Conservation (phyloP, 2,113 vertebrate species). For the Thermophis baileyi region DNA sequence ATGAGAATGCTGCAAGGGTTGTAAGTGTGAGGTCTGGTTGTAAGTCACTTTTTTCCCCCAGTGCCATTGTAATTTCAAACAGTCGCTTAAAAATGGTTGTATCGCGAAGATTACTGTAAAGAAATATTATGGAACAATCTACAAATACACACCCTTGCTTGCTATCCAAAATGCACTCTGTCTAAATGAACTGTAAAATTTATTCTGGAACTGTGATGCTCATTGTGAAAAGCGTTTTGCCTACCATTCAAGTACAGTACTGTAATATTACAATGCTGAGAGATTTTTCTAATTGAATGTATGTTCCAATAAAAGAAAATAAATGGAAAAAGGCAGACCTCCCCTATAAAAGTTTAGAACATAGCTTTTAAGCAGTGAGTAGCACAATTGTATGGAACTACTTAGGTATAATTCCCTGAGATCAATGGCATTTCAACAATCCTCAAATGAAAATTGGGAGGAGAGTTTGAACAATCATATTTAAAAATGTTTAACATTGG, state of each 20-base stretch:
- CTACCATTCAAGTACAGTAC: not conserved
- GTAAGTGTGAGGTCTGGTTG: not conserved
- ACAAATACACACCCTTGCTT: not conserved
- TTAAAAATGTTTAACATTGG: not conserved
- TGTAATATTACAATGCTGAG: not conserved
- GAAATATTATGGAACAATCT: not conserved
- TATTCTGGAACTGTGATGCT: constrained; percentile 11
- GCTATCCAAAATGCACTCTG: not conserved
- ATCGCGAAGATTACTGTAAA: not conserved
- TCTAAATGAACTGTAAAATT: not conserved
- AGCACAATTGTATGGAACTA: not conserved
- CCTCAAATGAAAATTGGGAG: not conserved
- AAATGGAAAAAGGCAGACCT: not conserved
- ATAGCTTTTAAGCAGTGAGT: not conserved
- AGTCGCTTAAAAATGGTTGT: not conserved
- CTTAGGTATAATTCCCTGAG: not conserved
- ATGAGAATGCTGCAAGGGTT: not conserved
- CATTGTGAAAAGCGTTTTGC: not conserved
- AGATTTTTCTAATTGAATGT: not conserved
- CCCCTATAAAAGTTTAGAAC: not conserved
- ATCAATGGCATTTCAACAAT: not conserved
- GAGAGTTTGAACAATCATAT: not conserved
- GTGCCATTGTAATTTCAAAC: not conserved
- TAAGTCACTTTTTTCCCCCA: not conserved
- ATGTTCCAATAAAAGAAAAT: not conserved